Base-by-base conservation (phyloP, 2,888 invertebrate genomes). In the Leptopterna dolabrata region DNA sequence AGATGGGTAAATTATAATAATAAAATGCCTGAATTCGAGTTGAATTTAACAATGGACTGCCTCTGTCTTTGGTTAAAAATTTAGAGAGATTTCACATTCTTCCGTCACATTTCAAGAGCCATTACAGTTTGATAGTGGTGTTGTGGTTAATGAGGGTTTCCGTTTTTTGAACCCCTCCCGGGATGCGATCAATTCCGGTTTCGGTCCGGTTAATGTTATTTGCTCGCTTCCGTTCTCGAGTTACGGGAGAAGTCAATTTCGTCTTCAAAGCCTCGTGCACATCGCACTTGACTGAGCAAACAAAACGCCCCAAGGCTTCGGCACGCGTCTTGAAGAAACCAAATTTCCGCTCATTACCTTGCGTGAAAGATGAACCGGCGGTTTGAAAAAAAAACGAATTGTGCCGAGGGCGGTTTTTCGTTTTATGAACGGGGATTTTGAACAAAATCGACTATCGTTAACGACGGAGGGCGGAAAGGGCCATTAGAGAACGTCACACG, bases 391-490 rank as follows among this genome's bases (percentile, higher is more conserved):
- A 47, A 47, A 47, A 47, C 47, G 47, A 47, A 7, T 63, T 63
- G 24, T 63, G n/a, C 24, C 24, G 63, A 24, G 24, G 24, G 24
- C 36, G 30, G 7, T 30, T 19, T 73, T 73, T 30, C n/a, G 36
- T 30, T 71, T 30, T 6, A 36, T 14, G 19, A 41, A 30, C 7
- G 36, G 11, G 36, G 19, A 36, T 36, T 36, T 36, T 36, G 9
- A 73, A 36, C 30, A 71, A 71, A 71, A 27, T 36, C 41, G n/a
- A 45, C 78, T 45, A 36, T 45, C 78, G 78, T 78, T 78, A 78
- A 78, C 78, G 45, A 43, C n/a, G n/a, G 73, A 19, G 7, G 30
- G 19, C 19, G 47, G 45, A 43, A 24, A 45, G 9, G 45, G 45
- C 47, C 45, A 24, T 43, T 24, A 24, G 14, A 24, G 41, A 9